A percentile compares a stretch with the other conserved stretches of the same genome.
Evolutionary conservation across 2,888 invertebrate genomes (phyloP).

Genomic region (Acanthosepion pharaonis): DNA sequence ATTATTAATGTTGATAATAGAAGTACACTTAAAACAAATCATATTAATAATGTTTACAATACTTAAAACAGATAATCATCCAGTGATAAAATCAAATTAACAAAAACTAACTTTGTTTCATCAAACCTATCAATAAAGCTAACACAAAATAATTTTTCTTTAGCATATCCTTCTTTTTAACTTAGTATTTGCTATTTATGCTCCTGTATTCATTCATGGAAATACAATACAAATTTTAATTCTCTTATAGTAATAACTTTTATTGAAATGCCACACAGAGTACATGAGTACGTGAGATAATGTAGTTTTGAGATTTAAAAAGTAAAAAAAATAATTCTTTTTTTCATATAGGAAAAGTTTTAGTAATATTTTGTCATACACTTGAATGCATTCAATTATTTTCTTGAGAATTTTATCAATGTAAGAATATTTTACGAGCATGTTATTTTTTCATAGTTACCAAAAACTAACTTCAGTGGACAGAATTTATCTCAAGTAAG

Average conservation of each 20-base stretch:
- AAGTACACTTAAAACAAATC: too few relatives aligned
- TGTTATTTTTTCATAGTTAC: background rate
- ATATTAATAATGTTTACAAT: background rate
- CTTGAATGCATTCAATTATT: background rate
- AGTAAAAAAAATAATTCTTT: background rate
- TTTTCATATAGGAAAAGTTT: background rate
- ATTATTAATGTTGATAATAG: too few relatives aligned
- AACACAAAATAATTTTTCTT: background rate
- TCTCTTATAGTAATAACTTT: background rate
- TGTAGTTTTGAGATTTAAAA: background rate
- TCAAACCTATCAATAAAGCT: background rate
- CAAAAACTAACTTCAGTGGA: background rate
- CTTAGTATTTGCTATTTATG: background rate
- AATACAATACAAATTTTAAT: background rate
- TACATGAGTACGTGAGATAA: background rate
- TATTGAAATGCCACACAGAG: background rate
- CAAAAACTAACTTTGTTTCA: background rate
- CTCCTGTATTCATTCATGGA: background rate
- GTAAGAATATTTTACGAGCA: background rate
- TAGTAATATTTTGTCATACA: background rate
- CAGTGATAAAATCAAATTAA: background rate
- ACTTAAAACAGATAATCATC: background rate
- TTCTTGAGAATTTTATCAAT: background rate
- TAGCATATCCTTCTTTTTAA: background rate
- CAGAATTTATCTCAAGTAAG: background rate